Conservation (phyloP, 2,797 vertebrate species). For the Poliocrania exsul region DNA sequence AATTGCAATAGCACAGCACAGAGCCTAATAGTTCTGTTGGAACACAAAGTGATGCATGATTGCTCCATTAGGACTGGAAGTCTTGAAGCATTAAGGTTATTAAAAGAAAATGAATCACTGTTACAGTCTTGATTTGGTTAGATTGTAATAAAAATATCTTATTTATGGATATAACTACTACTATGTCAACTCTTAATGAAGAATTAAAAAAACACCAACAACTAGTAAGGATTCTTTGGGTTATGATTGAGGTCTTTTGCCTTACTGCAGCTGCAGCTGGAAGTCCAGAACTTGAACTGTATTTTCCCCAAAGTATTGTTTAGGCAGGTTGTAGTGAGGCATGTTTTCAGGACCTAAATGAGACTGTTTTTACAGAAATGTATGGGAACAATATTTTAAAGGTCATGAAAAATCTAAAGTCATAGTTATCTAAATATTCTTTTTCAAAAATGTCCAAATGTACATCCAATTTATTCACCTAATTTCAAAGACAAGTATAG, state of each 20-base stretch:
- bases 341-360: not conserved
- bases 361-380: not conserved
- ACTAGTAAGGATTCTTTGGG: not conserved
- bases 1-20: conserved; percentile 66
- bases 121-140: conserved; percentile 68
- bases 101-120: conserved; percentile 73
- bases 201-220: not conserved
- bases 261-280: not conserved
- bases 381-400: not conserved
- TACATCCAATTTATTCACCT: not conserved
- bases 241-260: not conserved
- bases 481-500: not conserved
- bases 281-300: not conserved
- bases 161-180: conserved; percentile 40
- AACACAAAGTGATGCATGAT: conserved; percentile 71
- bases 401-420: not conserved
- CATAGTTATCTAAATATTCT: not conserved
- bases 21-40: conserved; percentile 69
- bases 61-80: conserved; percentile 69
- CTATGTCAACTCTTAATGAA: conserved; percentile 10
- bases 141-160: conserved; percentile 61
- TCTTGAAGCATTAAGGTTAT: conserved; percentile 72
- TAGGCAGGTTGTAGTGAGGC: not conserved
- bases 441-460: not conserved
- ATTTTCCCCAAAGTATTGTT: not conserved